Evolutionary conservation across 2,113 vertebrate genomes (phyloP).

Genomic region (Leucopternis melanops): DNA sequence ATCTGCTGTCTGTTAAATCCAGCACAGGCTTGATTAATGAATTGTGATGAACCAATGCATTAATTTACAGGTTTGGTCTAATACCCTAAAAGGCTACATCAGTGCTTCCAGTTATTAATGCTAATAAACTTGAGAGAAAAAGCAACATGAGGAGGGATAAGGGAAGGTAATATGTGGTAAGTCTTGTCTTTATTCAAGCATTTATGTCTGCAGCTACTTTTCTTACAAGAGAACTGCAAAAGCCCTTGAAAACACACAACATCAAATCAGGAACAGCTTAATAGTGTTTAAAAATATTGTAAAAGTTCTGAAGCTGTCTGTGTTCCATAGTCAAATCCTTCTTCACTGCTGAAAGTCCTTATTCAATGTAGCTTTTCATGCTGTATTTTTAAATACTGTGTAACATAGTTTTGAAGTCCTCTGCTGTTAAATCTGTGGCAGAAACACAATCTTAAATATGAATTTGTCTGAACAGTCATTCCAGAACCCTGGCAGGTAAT

Average conservation of each 20-base stretch:
- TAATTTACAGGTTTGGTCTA: conserved; percentile 76
- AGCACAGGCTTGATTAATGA: conserved; percentile 78
- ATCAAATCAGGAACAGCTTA: neutral
- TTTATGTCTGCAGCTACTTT: neutral
- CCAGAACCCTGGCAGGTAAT: neutral
- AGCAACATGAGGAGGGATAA: conserved; percentile 34
- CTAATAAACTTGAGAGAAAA: conserved; percentile 57
- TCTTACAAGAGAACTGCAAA: neutral
- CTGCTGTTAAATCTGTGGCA: neutral
- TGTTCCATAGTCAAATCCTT: neutral
- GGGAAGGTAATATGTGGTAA: conserved; percentile 19
- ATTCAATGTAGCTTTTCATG: neutral
- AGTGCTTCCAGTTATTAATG: conserved; percentile 68
- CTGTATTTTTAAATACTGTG: neutral
- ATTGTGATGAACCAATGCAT: conserved; percentile 76
- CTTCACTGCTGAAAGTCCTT: neutral
- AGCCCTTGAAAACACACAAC: neutral
- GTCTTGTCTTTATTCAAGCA: neutral
- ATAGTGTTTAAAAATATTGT: neutral
- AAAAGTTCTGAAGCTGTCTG: neutral
- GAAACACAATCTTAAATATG: neutral
- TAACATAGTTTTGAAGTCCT: neutral
- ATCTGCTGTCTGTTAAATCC: conserved; percentile 77
- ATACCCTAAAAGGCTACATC: conserved; percentile 72
- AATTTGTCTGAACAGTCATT: neutral